Evolutionary conservation across 2,797 vertebrate species (phyloP).

Genomic region (Tolypeutes matacus): DNA sequence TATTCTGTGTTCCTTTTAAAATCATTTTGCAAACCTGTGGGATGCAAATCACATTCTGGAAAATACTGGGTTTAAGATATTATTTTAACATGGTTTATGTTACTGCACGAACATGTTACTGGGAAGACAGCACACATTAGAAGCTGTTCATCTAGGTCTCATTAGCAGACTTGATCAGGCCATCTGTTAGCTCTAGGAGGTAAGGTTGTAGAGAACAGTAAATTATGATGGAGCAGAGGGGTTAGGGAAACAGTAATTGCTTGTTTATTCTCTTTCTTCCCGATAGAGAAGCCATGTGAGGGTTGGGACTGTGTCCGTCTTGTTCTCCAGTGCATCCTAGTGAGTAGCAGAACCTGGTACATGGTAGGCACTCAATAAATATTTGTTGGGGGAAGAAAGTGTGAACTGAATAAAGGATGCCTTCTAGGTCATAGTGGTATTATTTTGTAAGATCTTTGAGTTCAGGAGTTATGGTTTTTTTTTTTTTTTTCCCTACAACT

Average conservation of each 20-base stretch:
- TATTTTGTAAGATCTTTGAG: conserved; percentile 2
- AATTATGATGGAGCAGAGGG: not conserved
- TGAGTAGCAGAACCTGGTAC: not conserved
- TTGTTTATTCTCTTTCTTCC: not conserved
- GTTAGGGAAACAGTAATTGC: not conserved
- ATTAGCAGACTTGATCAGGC: not conserved
- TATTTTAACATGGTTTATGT: not conserved
- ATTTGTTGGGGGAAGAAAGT: not conserved
- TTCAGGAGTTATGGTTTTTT: not conserved
- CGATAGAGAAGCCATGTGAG: not conserved
- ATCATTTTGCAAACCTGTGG: not conserved
- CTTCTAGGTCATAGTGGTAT: not conserved
- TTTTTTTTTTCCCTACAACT: not conserved
- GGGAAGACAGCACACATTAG: not conserved
- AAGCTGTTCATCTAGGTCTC: not conserved
- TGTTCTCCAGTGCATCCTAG: not conserved
- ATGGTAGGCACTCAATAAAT: not conserved
- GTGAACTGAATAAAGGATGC: not conserved
- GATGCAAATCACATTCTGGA: not conserved
- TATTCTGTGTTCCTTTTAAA: conserved; percentile 8
- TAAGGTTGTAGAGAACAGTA: not conserved
- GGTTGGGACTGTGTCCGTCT: not conserved
- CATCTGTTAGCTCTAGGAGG: not conserved
- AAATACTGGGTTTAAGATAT: not conserved
- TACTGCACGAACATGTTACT: not conserved